phyloP scores from a whole-genome alignment of 2,797 vertebrate genomes.

The Phaenicophaeus curvirostris region DNA sequence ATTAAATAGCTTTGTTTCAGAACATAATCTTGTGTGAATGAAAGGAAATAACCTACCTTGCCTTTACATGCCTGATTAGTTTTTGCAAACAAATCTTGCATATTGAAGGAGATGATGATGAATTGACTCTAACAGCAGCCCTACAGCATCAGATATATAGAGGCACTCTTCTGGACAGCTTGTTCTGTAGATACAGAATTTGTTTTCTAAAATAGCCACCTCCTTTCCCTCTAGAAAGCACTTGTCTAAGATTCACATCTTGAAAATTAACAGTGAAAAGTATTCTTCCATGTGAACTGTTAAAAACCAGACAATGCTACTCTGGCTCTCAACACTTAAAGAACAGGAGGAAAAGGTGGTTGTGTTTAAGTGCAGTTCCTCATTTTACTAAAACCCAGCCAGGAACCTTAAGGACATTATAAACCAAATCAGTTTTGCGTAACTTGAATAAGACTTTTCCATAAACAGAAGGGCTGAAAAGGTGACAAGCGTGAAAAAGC shows the following conservation, averaged over 20 bases:
- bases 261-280: neutral
- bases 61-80: neutral
- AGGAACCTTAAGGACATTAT: neutral
- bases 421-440: neutral
- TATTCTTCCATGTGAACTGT: neutral
- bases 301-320: neutral
- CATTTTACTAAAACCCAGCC: neutral
- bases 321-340: neutral
- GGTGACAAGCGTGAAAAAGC: neutral
- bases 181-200: neutral
- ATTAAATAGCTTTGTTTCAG: neutral
- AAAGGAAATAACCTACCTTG: slow-evolving; percentile 3
- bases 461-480: neutral
- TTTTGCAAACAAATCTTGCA: slow-evolving; percentile 21
- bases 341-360: neutral
- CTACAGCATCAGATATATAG: neutral
- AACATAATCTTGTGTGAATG: neutral
- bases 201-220: neutral
- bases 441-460: neutral
- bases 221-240: neutral
- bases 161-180: neutral
- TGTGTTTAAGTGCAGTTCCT: neutral
- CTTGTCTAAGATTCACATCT: neutral
- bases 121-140: neutral
- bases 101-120: neutral